Evolutionary conservation across 92 coral and sea anemone species (phyloP), one percentile per base, ranked within the genome.

Genomic region (Pocillopora grandis): DNA sequence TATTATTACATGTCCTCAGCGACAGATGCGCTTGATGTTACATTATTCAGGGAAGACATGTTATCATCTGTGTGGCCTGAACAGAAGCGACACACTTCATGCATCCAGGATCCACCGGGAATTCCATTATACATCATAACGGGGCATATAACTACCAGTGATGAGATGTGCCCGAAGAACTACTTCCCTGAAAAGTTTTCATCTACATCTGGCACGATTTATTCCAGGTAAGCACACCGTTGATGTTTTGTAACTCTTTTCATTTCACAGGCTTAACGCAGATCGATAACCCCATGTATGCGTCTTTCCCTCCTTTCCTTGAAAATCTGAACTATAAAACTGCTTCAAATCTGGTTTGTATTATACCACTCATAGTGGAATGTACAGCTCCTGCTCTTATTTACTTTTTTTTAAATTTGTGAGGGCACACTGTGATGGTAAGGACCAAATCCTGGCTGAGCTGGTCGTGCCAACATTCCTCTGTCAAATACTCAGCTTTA

Each of bases 151-250:
- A 61, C 59, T 88, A 36, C 92, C 92, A 0, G 80, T 91, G n/a
- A 86, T 81, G 86, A 49, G 80, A 20, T 91, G 88, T 58, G 87
- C 95, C 1, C 81, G 84, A 57, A 87, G 95, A 7, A 90, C 90
- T 0, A 90, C 92, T 9, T 90, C 90, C 20, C 82, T 90, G 78
- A 93, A 92, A 67, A 80, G 87, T 2, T 92, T 92, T 64, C 93
- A 92, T 52, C 77, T 90, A 7, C 90, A 92, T 81, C 27, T 92
- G 11, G 72, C 75, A 31, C 15, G 89, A 9, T 92, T 92, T 70
- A 90, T 90, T 2, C 96, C 93, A 2, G 91, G 89, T 72, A 67
- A 27, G 72, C 23, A 23, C 62, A 67, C 36, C 17, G 16, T 17
- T n/a, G 9, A 67, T 42, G 12, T 23, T 42, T 23, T 7, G 49